Evolutionary conservation across 2,797 vertebrate species (phyloP), one percentile per base, ranked within the genome.

Genomic region (Eulemur mongoz): DNA sequence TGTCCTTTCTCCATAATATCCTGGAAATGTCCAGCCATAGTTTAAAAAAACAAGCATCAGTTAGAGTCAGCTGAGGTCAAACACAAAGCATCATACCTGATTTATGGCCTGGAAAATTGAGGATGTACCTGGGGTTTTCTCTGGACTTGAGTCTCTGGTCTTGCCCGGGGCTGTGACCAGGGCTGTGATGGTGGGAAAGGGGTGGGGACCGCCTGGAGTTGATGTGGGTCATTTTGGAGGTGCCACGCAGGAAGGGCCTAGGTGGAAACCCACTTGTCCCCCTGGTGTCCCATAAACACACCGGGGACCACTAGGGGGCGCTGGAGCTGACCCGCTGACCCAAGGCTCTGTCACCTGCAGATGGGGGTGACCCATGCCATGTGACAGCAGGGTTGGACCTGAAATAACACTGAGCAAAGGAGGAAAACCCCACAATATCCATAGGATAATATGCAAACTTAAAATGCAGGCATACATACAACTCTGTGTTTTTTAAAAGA

Each of bases 21-120:
- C 93, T 94, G 72, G 86, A 93, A 59, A 35, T 89, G 45, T 50
- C 50, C 30, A 72, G 48, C 57, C 35, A 2, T 0, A 15, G 30
- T 88, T 88, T 92, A 30, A 63, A 91, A 91, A 84, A 93, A 81
- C 50, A 69, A 81, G 63, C 22, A 63, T 5, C 10, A 52, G 3
- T 85, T 82, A 73, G 35, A 20, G 27, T 73, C 40, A 84, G 93
- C 57, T 14, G 23, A 69, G 23, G 32, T 69, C 75, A 83, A 43
- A 14, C 35, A 9, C 35, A 54, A 40, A 91, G 63, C 75, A 4
- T 4, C 11, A 3, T 2, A 48, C 52, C 69, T 82, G 73, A 23
- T 63, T 76, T 54, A 25, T 7, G 86, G 73, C 63, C 80, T 67
- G 61, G 89, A 54, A 30, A 61, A 30, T 45, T 7, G 23, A 83